Evolutionary conservation across 2,113 vertebrate genomes (phyloP).

Genomic region (Halcyon senegalensis): DNA sequence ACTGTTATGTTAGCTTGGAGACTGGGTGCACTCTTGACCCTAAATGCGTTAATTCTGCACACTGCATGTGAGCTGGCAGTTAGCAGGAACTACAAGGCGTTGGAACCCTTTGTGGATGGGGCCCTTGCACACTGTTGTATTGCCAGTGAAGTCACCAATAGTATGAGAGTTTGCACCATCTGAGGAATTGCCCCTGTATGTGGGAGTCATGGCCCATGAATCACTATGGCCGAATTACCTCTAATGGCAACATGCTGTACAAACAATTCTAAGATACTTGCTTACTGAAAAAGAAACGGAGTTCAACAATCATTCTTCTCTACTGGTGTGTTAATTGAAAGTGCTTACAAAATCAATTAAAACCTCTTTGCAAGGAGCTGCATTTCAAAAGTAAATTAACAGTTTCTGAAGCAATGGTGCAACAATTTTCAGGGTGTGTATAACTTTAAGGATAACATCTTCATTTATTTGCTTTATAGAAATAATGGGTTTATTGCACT

Average conservation of each 20-base stretch:
- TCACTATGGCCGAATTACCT: background rate
- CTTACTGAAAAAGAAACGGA: background rate
- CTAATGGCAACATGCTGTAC: background rate
- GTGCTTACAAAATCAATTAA: slow-evolving; percentile 1
- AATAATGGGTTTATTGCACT: background rate
- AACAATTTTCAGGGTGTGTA: background rate
- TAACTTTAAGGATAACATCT: background rate
- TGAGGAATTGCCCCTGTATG: background rate
- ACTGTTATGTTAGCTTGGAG: background rate
- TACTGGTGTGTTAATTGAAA: background rate
- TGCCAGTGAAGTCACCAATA: background rate
- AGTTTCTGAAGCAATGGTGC: background rate
- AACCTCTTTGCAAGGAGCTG: background rate
- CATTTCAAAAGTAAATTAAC: background rate
- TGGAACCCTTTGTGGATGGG: background rate
- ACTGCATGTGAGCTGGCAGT: background rate
- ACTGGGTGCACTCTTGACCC: background rate
- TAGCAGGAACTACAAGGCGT: background rate
- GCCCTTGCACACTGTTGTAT: background rate
- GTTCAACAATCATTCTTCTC: background rate
- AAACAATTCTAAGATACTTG: background rate
- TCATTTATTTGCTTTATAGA: background rate
- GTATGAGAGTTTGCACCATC: background rate
- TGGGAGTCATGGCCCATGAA: background rate
- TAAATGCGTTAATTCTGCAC: background rate